Conservation (phyloP, 2,797 vertebrate species). For the Pseudochromis fuscus region DNA sequence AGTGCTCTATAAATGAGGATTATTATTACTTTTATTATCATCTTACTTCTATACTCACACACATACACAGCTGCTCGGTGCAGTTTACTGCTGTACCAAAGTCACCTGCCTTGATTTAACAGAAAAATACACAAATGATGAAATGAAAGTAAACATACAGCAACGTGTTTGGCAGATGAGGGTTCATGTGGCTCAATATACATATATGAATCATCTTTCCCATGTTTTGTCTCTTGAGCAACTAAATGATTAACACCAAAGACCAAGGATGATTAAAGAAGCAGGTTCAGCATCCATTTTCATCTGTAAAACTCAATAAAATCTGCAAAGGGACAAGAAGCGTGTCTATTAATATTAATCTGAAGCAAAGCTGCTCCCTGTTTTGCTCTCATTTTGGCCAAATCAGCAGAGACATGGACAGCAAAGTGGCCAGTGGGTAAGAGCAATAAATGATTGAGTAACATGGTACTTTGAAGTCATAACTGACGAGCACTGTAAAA, state of each 20-base stretch:
- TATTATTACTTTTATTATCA: too few relatives aligned
- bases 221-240: constrained; percentile 52
- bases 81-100: too few relatives aligned
- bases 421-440: constrained; percentile 41
- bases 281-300: constrained; percentile 49
- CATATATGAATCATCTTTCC: constrained; percentile 49
- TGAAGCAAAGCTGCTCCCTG: constrained; percentile 57
- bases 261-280: constrained; percentile 59
- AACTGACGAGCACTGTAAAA: constrained; percentile 36
- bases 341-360: constrained; percentile 74
- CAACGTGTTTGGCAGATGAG: constrained; percentile 17
- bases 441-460: constrained; percentile 74
- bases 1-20: too few relatives aligned
- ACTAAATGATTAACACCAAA: constrained; percentile 67
- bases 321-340: constrained; percentile 50
- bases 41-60: too few relatives aligned
- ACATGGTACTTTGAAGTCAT: constrained; percentile 47
- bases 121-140: constrained; percentile 60
- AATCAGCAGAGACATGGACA: constrained; percentile 60
- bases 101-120: too few relatives aligned
- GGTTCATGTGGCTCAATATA: constrained; percentile 35
- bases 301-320: constrained; percentile 49
- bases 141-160: constrained; percentile 29
- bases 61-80: too few relatives aligned
- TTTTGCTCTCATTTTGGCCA: constrained; percentile 61